Conservation (phyloP, 2,113 vertebrate species). For the Ophiodon elongatus region DNA sequence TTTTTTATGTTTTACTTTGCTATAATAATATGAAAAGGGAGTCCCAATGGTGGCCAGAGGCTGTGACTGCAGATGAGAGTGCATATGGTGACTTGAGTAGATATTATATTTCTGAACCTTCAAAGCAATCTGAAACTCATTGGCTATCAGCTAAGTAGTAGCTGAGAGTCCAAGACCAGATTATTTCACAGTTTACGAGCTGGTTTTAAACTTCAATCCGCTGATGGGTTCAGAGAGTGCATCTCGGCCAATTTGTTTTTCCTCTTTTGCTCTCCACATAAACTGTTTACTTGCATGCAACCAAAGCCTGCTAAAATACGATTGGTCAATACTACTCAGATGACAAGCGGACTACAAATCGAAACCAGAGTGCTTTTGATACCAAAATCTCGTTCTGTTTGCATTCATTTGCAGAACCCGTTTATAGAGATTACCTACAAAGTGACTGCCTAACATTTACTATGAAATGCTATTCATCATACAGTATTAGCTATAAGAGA, state of each 20-base stretch:
- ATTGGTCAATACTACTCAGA: not conserved
- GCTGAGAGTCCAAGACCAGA: no score
- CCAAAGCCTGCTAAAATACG: not conserved
- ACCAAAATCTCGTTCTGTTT: not conserved
- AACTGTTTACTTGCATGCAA: not conserved
- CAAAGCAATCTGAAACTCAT: not conserved
- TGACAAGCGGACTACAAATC: not conserved
- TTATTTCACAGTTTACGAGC: not conserved
- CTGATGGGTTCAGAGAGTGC: not conserved
- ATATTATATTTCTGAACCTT: not conserved
- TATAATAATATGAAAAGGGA: conserved; percentile 12
- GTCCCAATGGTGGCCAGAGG: conserved; percentile 36
- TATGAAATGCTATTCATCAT: not conserved
- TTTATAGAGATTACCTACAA: not conserved
- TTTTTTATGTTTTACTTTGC: conserved; percentile 32
- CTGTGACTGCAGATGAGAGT: conserved; percentile 20
- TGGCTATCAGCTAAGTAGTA: no score
- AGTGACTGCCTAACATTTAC: not conserved
- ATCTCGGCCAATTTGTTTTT: not conserved
- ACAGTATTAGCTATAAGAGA: not conserved
- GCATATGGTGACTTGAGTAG: not conserved
- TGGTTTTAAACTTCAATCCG: not conserved
- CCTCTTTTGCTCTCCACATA: not conserved
- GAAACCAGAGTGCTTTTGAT: not conserved
- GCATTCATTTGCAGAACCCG: not conserved